phyloP scores from a whole-genome alignment of 2,797 vertebrate genomes.

The Xerus rutilus region DNA sequence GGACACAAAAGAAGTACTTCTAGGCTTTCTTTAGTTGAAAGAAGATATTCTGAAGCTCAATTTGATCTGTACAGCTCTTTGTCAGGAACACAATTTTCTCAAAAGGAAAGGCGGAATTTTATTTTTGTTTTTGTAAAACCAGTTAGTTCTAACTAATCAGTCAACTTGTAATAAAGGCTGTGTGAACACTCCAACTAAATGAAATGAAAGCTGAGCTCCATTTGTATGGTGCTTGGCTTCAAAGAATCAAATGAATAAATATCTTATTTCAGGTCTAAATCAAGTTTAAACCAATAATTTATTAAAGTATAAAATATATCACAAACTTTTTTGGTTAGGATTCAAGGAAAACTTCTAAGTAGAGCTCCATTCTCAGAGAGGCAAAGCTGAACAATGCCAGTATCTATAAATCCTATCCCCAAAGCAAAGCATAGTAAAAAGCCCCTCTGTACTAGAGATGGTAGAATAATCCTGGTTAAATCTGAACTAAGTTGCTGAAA shows the following conservation, averaged over 20 bases:
- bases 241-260: constrained; percentile 48
- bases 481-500: constrained; percentile 13
- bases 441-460: not conserved
- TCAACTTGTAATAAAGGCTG: constrained; percentile 46
- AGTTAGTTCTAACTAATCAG: constrained; percentile 27
- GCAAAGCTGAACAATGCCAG: constrained; percentile 8
- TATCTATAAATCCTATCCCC: constrained; percentile 29
- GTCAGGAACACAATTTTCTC: not conserved
- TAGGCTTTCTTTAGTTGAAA: not conserved
- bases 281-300: constrained; percentile 54
- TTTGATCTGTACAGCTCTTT: not conserved
- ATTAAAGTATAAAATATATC: constrained; percentile 61
- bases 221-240: not conserved
- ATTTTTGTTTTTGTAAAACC: constrained; percentile 14
- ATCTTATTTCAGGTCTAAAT: constrained; percentile 34
- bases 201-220: constrained; percentile 22
- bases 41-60: not conserved
- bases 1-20: not conserved
- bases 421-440: constrained; percentile 30
- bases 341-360: constrained; percentile 48
- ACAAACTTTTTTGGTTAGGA: constrained; percentile 48
- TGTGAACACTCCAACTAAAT: not conserved
- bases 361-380: constrained; percentile 7
- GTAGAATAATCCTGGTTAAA: constrained; percentile 16
- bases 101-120: not conserved